phyloP scores from a whole-genome alignment of 2,888 invertebrate genomes.

The Tipula helvola region DNA sequence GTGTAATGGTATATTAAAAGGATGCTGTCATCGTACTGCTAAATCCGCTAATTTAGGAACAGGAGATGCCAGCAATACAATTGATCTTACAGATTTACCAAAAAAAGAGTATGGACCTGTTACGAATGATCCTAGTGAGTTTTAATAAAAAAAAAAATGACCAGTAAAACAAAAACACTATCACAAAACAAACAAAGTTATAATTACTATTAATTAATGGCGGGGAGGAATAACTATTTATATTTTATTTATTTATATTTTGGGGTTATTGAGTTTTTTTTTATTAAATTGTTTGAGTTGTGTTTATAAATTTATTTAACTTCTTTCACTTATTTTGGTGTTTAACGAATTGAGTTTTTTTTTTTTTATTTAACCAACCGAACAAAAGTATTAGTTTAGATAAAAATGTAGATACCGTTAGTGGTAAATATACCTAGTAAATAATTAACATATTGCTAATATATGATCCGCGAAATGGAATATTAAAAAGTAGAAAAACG shows the following conservation, averaged over 20 bases:
- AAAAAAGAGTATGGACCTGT: constrained; percentile 57
- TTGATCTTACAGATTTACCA: constrained; percentile 44
- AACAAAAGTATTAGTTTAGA: neutral
- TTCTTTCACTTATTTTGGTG: neutral
- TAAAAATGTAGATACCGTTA: neutral
- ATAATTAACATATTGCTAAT: neutral
- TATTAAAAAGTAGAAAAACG: neutral
- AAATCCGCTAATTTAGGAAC: constrained; percentile 53
- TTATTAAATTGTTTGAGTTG: neutral
- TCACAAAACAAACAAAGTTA: neutral
- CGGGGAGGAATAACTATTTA: neutral
- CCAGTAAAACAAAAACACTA: neutral
- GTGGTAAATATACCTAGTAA: neutral
- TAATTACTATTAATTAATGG: neutral
- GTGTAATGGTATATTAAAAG: constrained; percentile 69
- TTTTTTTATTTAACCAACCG: neutral
- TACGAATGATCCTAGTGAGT: constrained; percentile 69
- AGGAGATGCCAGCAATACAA: constrained; percentile 51
- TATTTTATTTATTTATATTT: neutral
- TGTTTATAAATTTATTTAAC: neutral
- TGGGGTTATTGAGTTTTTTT: neutral
- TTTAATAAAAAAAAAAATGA: constrained; percentile 14
- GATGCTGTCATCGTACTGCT: constrained; percentile 72
- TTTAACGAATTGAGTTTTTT: neutral
- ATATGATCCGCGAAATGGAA: neutral